A percentile compares a stretch with the other conserved stretches of the same genome.
Conservation (phyloP, 2,113 vertebrate species). For the Noctilio leporinus region DNA sequence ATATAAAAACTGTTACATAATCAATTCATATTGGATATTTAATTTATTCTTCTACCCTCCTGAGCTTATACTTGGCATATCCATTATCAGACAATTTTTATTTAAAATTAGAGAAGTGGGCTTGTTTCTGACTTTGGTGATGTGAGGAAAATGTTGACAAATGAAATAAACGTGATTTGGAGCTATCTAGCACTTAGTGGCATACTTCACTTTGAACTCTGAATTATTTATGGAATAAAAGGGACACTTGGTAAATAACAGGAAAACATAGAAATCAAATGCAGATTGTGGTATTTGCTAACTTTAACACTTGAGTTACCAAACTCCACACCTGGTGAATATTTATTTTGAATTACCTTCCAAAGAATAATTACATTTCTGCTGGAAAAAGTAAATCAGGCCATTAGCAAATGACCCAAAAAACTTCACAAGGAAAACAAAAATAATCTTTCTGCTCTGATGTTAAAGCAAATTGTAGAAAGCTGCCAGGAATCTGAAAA, state of each 20-base stretch:
- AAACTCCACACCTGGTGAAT: background rate
- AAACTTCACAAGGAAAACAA: background rate
- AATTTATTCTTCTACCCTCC: background rate
- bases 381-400: background rate
- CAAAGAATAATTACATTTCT: background rate
- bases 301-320: slow-evolving; percentile 60
- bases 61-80: background rate
- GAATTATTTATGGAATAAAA: slow-evolving; percentile 76
- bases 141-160: slow-evolving; percentile 68
- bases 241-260: slow-evolving; percentile 74
- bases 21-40: background rate
- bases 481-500: background rate
- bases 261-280: slow-evolving; percentile 74
- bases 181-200: slow-evolving; percentile 64
- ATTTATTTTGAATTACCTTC: slow-evolving; percentile 33
- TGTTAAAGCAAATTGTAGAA: background rate
- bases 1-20: background rate
- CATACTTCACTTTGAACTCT: slow-evolving; percentile 74
- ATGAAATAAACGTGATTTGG: slow-evolving; percentile 72
- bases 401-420: slow-evolving; percentile 1
- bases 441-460: background rate
- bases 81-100: slow-evolving; percentile 30
- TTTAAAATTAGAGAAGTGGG: slow-evolving; percentile 39
- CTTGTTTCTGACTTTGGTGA: slow-evolving; percentile 38
- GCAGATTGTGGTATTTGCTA: slow-evolving; percentile 64